These are phyloP conservation scores for Spinibarbus caldwelli DNA, from an alignment of 2,797 vertebrate genomes.

Conservation along the genomic window DNA sequence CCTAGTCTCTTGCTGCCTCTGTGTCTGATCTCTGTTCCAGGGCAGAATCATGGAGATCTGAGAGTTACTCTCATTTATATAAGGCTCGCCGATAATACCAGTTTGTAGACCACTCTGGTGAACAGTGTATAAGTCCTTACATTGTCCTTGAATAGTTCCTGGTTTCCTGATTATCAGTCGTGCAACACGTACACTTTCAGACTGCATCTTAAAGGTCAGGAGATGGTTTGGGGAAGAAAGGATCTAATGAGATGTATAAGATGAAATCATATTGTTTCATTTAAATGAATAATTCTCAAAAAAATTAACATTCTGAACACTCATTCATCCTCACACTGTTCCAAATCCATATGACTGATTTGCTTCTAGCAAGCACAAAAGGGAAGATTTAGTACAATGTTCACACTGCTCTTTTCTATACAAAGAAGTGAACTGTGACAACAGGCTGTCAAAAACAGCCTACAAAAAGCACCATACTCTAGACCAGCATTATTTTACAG, in stretches of 20 bases:
- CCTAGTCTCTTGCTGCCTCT: background rate
- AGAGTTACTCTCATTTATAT: constrained; percentile 29
- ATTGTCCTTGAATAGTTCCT: constrained; percentile 37
- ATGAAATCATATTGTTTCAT: constrained; percentile 10
- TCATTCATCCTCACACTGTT: background rate
- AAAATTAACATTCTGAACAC: background rate
- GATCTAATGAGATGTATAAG: background rate
- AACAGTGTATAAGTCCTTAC: constrained; percentile 14
- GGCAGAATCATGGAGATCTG: constrained; percentile 13
- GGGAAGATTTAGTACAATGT: background rate
- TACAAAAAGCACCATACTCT: background rate
- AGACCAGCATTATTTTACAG: background rate
- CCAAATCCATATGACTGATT: background rate
- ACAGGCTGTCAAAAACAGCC: background rate
- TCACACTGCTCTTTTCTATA: background rate
- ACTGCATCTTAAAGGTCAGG: background rate
- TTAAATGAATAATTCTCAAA: background rate
- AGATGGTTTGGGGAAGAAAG: background rate
- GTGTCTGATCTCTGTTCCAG: constrained; percentile 1
- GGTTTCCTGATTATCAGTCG: constrained; percentile 39
- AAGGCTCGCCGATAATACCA: background rate
- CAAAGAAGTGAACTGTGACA: background rate
- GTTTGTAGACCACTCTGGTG: constrained; percentile 31
- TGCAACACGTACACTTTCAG: constrained; percentile 4
- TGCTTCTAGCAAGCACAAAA: background rate